These are phyloP conservation scores for Xiphorhynchus elegans DNA, from an alignment of 2,113 vertebrate species.

Conservation along the genomic window DNA sequence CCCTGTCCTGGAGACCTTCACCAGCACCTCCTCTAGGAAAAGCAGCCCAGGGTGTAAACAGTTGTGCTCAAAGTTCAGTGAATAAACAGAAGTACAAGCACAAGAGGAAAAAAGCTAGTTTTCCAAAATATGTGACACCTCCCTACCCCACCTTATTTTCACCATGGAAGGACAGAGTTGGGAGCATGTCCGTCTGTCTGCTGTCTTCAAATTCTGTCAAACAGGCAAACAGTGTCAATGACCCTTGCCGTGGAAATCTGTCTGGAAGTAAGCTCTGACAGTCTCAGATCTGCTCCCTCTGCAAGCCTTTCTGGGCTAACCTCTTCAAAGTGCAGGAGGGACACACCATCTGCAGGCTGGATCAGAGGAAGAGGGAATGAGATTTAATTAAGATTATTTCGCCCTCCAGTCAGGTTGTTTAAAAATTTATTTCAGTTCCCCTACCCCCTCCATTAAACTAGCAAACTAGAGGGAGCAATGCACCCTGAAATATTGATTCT, in stretches of 20 bases:
- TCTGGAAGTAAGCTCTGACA: background rate
- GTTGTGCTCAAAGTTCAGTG: background rate
- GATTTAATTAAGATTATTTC: constrained; percentile 50
- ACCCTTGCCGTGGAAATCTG: background rate
- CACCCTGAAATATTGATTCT: background rate
- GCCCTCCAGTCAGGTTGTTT: constrained; percentile 40
- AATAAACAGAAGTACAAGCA: background rate
- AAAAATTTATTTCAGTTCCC: constrained; percentile 17
- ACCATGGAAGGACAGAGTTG: background rate
- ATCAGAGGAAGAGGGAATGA: constrained; percentile 19
- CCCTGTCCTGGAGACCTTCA: background rate
- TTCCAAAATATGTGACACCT: background rate
- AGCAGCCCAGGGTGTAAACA: background rate
- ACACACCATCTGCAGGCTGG: constrained; percentile 30
- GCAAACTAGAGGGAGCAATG: background rate
- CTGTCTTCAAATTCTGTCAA: background rate
- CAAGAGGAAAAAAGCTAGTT: fast-evolving
- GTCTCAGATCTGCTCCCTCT: background rate
- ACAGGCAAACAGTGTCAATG: background rate
- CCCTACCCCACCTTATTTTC: background rate
- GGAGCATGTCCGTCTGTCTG: background rate
- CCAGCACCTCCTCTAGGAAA: background rate
- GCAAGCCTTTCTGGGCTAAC: background rate
- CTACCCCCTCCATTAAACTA: background rate
- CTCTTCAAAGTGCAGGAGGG: constrained; percentile 20